phyloP scores from a whole-genome alignment of 2,888 invertebrate genomes.

The Steinernema hermaphroditum region DNA sequence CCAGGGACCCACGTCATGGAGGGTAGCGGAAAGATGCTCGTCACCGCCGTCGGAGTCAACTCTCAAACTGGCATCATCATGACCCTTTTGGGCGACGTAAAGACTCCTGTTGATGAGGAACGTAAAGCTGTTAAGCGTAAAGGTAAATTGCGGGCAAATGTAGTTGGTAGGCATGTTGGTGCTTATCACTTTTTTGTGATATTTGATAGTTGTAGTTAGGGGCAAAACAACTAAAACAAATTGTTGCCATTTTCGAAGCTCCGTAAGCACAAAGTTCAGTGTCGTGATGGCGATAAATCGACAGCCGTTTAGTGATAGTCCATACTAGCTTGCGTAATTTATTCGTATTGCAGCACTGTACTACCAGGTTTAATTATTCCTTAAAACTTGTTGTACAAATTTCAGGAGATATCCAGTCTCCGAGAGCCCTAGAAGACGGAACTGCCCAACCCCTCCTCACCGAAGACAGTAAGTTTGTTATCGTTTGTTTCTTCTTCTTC shows the following conservation, averaged over 20 bases:
- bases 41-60: conserved; percentile 94
- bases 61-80: conserved; percentile 99
- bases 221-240: background rate
- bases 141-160: too few relatives aligned
- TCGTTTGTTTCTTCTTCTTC: background rate
- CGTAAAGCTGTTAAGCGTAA: conserved; percentile 37
- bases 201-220: background rate
- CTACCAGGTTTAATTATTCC: background rate
- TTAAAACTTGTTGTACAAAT: conserved; percentile 29
- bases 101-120: conserved; percentile 46
- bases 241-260: conserved; percentile 16
- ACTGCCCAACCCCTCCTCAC: conserved; percentile 60
- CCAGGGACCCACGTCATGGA: conserved; percentile 96
- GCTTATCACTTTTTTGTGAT: background rate
- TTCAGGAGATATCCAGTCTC: conserved; percentile 40
- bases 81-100: conserved; percentile 84
- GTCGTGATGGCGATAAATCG: background rate
- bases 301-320: background rate
- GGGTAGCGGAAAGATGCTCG: conserved; percentile 92
- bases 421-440: conserved; percentile 56
- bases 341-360: background rate
- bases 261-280: background rate
- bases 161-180: background rate
- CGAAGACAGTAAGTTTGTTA: conserved; percentile 43
- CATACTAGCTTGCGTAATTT: background rate